Evolutionary conservation across 2,797 vertebrate species (phyloP).

Genomic region (Ciconia nigra): DNA sequence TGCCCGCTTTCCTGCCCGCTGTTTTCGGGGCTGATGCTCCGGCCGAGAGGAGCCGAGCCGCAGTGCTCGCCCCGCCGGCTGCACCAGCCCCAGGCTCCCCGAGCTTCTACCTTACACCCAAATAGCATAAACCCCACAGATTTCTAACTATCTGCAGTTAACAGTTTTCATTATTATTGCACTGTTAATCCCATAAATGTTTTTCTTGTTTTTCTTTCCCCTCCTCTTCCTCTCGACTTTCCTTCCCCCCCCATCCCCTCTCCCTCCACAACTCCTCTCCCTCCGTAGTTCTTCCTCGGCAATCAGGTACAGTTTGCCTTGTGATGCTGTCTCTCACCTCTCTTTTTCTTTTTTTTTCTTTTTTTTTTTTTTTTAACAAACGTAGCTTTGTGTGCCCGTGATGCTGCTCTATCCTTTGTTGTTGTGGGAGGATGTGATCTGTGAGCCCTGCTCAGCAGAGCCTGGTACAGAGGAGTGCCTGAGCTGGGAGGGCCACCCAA

Average conservation of each 20-base stretch:
- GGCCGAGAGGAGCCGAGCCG: neutral
- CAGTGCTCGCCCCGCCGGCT: accelerated
- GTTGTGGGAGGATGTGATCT: slow-evolving; percentile 51
- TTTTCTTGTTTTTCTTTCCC: slow-evolving; percentile 71
- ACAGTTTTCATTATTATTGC: slow-evolving; percentile 17
- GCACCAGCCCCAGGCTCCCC: neutral
- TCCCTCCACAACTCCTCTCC: slow-evolving; percentile 50
- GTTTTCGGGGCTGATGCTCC: neutral
- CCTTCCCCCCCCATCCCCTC: slow-evolving; percentile 55
- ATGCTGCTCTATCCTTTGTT: slow-evolving; percentile 54
- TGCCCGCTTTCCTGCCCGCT: neutral
- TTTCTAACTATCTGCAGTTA: slow-evolving; percentile 30
- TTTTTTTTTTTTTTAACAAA: neutral
- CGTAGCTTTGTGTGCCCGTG: slow-evolving; percentile 42
- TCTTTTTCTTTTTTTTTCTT: neutral
- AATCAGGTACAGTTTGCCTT: slow-evolving; percentile 97
- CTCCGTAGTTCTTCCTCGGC: slow-evolving; percentile 99
- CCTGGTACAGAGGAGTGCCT: neutral
- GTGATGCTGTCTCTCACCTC: slow-evolving; percentile 55
- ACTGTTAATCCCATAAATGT: slow-evolving; percentile 73
- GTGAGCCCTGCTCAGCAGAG: slow-evolving; percentile 67
- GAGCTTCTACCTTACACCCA: neutral
- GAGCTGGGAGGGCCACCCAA: neutral
- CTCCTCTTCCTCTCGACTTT: slow-evolving; percentile 52
- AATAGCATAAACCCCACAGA: neutral